phyloP scores from a whole-genome alignment of 1,140 invertebrate species.

The Latrodectus geometricus region DNA sequence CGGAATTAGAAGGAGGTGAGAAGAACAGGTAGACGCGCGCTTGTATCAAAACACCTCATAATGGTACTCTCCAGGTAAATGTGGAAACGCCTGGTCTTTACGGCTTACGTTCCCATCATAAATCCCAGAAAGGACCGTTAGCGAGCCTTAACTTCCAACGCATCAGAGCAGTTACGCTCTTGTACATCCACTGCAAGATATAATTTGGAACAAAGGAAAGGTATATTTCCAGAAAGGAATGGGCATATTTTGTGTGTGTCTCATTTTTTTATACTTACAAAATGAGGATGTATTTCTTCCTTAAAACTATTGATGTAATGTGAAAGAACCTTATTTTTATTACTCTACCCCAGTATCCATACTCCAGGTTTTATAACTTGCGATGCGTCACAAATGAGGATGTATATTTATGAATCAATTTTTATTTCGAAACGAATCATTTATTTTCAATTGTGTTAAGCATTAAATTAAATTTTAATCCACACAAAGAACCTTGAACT shows the following conservation, averaged over 20 bases:
- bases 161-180: conserved; percentile 34
- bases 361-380: neutral
- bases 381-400: neutral
- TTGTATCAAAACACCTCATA: conserved; percentile 43
- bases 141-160: conserved; percentile 43
- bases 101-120: conserved; percentile 55
- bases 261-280: conserved; percentile 2
- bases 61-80: conserved; percentile 46
- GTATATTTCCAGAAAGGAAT: conserved; percentile 32
- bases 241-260: conserved; percentile 15
- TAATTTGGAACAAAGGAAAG: conserved; percentile 57
- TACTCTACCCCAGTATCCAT: neutral
- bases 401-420: neutral
- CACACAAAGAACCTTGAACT: neutral
- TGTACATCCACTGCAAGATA: conserved; percentile 54
- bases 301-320: conserved; percentile 46
- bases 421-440: neutral
- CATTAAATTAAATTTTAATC: neutral
- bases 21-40: neutral
- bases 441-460: neutral
- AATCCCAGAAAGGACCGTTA: conserved; percentile 34
- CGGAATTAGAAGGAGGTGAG: conserved; percentile 16
- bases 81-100: conserved; percentile 55
- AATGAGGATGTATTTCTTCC: conserved; percentile 30
- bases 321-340: conserved; percentile 25